Evolutionary conservation across 1,140 invertebrate genomes (phyloP), one percentile per base, ranked within the genome.

Genomic region (Caenorhabditis brenneri): DNA sequence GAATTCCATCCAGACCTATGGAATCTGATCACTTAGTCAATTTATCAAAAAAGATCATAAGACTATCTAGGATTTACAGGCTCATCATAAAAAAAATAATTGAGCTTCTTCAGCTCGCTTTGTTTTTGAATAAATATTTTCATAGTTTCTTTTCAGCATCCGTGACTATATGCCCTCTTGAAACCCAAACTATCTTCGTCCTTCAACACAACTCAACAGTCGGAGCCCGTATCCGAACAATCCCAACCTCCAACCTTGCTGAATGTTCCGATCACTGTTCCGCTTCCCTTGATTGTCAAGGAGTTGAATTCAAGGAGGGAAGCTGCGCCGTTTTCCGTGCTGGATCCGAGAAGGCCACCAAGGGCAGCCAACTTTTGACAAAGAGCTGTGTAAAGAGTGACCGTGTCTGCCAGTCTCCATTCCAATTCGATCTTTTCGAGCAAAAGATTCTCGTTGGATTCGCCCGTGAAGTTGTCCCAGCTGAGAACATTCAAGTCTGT

Each of bases 401-500:
- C 22, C 82, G 89, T 33, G 87, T 90, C n/a, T 90, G 89, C 83
- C 87, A 87, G 27, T 91, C 90, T 46, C 90, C 89, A 27, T 90
- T 90, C 87, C 88, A 91, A 27, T 90, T 90, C 69, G 89, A 90
- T 58, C 86, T 90, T 36, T 88, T 90, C 78, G 88, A 90, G 55
- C 89, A 90, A 78, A 91, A 88, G 80, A 89, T 90, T 81, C 84
- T 90, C 24, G 90, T 90, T 69, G 89, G 89, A 27, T 90, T 90
- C 78, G 90, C 89, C 33, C 87, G 89, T 16, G 89, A 90, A 81
- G 89, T 90, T 51, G 89, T 90, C 15, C 82, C 89, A 53, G 90
- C 89, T 48, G 88, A 89, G n/a, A 80, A 53, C 19, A 31, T 88
- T 88, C 79, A 87, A 80, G 74, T 88, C 19, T 89, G 88, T 82